phyloP scores from a whole-genome alignment of 2,797 vertebrate genomes.

The Ptychadena robeensis region DNA sequence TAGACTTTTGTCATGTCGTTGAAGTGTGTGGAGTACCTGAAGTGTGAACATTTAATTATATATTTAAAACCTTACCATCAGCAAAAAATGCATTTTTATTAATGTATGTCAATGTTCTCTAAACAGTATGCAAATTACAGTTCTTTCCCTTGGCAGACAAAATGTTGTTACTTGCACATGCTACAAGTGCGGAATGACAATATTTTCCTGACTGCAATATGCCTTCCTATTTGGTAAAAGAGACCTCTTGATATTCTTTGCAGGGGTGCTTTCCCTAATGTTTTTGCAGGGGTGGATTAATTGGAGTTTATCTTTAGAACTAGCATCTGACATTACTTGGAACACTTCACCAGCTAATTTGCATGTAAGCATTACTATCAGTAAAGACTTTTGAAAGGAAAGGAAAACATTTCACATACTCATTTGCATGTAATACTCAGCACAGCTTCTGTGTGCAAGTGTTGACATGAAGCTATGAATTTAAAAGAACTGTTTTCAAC shows the following conservation, averaged over 20 bases:
- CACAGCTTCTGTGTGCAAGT: constrained; percentile 43
- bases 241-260: constrained; percentile 53
- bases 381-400: constrained; percentile 33
- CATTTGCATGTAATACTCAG: constrained; percentile 59
- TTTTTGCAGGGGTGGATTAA: constrained; percentile 55
- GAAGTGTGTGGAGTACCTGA: background rate
- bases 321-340: constrained; percentile 56
- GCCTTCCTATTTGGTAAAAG: constrained; percentile 50
- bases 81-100: constrained; percentile 17
- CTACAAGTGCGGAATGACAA: constrained; percentile 52
- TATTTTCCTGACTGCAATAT: constrained; percentile 52
- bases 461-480: constrained; percentile 57
- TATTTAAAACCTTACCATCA: constrained; percentile 16
- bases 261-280: constrained; percentile 54
- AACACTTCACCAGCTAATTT: constrained; percentile 54
- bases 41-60: constrained; percentile 22
- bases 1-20: background rate
- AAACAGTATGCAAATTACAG: constrained; percentile 36
- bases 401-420: constrained; percentile 48
- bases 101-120: constrained; percentile 38
- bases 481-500: constrained; percentile 55
- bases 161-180: constrained; percentile 36
- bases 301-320: constrained; percentile 59
- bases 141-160: constrained; percentile 23
- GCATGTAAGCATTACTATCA: constrained; percentile 56